Evolutionary conservation across 2,797 vertebrate species (phyloP), one percentile per base, ranked within the genome.

Genomic region (Danionella dracula): DNA sequence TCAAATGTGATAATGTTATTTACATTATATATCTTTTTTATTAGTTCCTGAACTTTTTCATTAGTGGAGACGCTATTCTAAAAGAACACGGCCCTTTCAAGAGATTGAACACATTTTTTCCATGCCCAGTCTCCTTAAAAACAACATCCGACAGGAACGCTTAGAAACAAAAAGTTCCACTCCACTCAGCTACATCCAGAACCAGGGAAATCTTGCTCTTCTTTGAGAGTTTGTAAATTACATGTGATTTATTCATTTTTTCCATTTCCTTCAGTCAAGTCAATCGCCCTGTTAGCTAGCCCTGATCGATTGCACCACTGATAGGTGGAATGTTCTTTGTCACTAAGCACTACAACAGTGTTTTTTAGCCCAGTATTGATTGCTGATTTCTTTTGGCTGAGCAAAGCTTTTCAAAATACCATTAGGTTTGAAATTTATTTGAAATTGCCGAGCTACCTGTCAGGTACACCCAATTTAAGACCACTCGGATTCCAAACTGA

Each of bases 361-460:
- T 77, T 71, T 79, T 65, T 70, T 70, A 59, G 68, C 68, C 69
- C 76, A 64, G 42, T 65, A 84, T 86, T 41, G 78, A 86, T 86
- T 79, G 70, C 57, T 77, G 74, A 72, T 82, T 83, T 84, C 76
- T 51, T 59, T 11, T 62, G 19, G 71, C 75, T 81, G 77, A 83
- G 81, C 80, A 79, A 73, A 76, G 75, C 78, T 79, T 80, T 73
- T 81, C 75, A 76, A 74, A 40, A 70, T 31, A 53, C 66, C 65
- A 73, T 40, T 41, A 68, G 64, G n/a, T 71, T 73, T 71, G 66
- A 76, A 82, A 84, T 85, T 72, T 78, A 79, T 80, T 76, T 74
- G 8, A 34, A 48, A 55, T 6, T 21, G 75, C 74, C 78, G 78
- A 68, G 53, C 65, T 59, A 70, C 56, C 13, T 17, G 8, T 56